Percentiles rank a stretch among this genome's conserved stretches.
These are phyloP conservation scores for Mixornis gularis DNA, from an alignment of 2,113 vertebrate species.

Conservation along the genomic window DNA sequence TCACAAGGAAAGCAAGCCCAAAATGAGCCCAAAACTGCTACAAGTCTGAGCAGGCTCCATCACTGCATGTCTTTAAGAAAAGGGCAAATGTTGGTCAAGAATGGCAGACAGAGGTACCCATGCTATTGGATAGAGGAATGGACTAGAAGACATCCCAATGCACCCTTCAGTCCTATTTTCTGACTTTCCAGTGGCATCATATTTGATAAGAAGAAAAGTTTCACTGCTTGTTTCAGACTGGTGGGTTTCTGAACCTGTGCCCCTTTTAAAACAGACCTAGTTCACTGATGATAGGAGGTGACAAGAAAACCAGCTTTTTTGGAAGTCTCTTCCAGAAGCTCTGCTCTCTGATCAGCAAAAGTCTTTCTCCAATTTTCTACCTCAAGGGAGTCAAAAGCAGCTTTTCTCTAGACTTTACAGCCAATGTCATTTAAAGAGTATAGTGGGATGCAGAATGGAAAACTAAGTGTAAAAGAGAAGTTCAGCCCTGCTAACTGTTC, in stretches of 20 bases:
- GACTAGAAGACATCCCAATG: not conserved
- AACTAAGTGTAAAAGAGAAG: not conserved
- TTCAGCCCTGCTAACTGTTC: not conserved
- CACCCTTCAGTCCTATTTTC: not conserved
- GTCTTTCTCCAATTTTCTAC: not conserved
- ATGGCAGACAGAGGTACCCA: not conserved
- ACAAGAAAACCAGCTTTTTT: not conserved
- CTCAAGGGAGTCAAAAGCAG: not conserved
- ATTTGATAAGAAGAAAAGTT: not conserved
- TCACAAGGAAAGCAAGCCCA: not conserved
- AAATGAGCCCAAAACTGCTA: not conserved
- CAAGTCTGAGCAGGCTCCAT: not conserved
- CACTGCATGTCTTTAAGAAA: not conserved
- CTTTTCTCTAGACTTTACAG: not conserved
- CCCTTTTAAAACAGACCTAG: not conserved
- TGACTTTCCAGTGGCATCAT: not conserved
- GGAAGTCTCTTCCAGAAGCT: not conserved
- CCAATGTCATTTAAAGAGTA: not conserved
- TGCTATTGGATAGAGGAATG: rapidly evolving
- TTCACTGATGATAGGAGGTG: not conserved
- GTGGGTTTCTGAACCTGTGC: not conserved
- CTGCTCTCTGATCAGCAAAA: not conserved
- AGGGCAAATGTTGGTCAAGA: not conserved
- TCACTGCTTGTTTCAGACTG: not conserved
- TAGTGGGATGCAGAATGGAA: not conserved